These are phyloP conservation scores for Meiosimyza decipiens DNA, from an alignment of 2,888 invertebrate species.

Conservation along the genomic window DNA sequence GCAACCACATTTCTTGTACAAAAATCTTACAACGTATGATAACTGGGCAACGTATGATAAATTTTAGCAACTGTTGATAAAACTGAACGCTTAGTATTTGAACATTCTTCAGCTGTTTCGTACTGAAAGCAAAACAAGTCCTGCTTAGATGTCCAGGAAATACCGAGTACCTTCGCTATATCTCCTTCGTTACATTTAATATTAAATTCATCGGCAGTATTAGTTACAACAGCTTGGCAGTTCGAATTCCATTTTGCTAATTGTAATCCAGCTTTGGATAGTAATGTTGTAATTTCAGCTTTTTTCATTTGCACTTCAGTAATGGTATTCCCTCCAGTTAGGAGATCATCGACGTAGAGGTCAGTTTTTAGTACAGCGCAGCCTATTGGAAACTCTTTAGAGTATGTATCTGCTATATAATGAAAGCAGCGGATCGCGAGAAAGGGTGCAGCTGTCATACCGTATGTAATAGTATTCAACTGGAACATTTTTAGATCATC, in stretches of 20 bases:
- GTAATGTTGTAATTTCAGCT: too few species aligned
- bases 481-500: conserved; percentile 29
- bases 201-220: too few species aligned
- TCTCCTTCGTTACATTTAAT: neutral
- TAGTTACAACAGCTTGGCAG: too few species aligned
- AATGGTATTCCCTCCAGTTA: conserved; percentile 22
- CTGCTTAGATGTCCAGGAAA: conserved; percentile 9
- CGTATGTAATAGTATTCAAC: conserved; percentile 35
- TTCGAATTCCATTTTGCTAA: too few species aligned
- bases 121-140: neutral
- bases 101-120: neutral
- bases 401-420: conserved; percentile 15
- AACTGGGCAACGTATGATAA: conserved; percentile 36
- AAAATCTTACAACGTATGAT: conserved; percentile 26
- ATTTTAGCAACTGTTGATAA: conserved; percentile 26
- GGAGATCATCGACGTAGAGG: conserved; percentile 20
- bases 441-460: conserved; percentile 39
- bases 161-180: conserved; percentile 2
- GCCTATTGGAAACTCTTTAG: conserved; percentile 8
- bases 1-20: conserved; percentile 32
- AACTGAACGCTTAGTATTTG: conserved; percentile 19
- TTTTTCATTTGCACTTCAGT: too few species aligned
- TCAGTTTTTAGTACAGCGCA: neutral
- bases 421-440: conserved; percentile 29
- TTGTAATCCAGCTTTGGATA: too few species aligned